These are phyloP conservation scores for Hirtodrosophila cameraria DNA, from an alignment of 2,888 invertebrate species.

Conservation along the genomic window DNA sequence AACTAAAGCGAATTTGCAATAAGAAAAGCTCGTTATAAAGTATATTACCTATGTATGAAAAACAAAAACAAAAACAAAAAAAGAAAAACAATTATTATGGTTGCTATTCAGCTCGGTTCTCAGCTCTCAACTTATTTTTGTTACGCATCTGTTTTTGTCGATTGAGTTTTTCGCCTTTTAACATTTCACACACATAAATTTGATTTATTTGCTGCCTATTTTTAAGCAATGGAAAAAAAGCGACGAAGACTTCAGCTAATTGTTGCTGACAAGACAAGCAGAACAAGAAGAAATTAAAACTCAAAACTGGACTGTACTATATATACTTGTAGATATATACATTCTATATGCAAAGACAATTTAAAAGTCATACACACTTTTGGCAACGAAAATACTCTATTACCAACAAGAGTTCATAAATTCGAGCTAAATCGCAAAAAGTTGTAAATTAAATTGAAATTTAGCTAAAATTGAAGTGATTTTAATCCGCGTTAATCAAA, in stretches of 20 bases:
- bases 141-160: background rate
- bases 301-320: constrained; percentile 20
- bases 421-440: too few species aligned
- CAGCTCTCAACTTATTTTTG: constrained; percentile 2
- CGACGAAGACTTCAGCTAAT: constrained; percentile 62
- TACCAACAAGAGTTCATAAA: background rate
- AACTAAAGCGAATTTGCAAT: constrained; percentile 30
- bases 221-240: constrained; percentile 50
- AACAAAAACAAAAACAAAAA: too few species aligned
- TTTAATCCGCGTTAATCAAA: too few species aligned
- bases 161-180: constrained; percentile 9
- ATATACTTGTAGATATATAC: constrained; percentile 5
- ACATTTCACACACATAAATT: constrained; percentile 63
- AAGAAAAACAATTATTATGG: too few species aligned
- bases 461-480: too few species aligned
- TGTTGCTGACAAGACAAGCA: constrained; percentile 68
- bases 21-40: constrained; percentile 1
- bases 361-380: background rate
- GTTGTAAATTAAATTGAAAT: too few species aligned
- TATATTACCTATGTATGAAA: constrained; percentile 29
- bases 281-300: constrained; percentile 12
- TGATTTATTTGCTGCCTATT: constrained; percentile 72
- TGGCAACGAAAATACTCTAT: background rate
- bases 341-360: background rate
- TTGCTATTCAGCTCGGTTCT: too few species aligned